phyloP scores from a whole-genome alignment of 2,113 vertebrate species.

The Onychorhynchus coronatus region DNA sequence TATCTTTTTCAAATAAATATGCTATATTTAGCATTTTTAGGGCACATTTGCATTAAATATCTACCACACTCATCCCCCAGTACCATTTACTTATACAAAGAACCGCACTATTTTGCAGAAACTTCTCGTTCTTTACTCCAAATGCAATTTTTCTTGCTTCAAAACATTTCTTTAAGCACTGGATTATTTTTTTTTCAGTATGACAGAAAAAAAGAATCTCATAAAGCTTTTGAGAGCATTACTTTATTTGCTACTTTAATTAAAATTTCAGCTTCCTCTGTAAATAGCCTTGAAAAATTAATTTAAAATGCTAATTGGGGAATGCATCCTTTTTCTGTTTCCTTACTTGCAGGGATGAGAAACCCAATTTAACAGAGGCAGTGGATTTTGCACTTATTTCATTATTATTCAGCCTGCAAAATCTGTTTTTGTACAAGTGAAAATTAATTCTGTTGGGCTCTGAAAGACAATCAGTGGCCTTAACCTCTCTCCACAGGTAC shows the following conservation, averaged over 20 bases:
- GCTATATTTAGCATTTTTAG: neutral
- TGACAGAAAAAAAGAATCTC: slow-evolving; percentile 14
- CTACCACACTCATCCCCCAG: neutral
- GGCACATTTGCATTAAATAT: neutral
- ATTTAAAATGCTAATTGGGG: slow-evolving; percentile 62
- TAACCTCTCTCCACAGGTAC: neutral
- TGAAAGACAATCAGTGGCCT: slow-evolving; percentile 54
- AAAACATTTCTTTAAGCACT: neutral
- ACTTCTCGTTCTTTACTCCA: neutral
- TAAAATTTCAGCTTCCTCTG: slow-evolving; percentile 69
- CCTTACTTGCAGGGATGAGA: slow-evolving; percentile 30
- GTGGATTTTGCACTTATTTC: slow-evolving; percentile 13
- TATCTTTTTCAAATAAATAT: slow-evolving; percentile 1
- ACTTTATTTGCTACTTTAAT: slow-evolving; percentile 66
- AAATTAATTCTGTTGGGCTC: slow-evolving; percentile 60
- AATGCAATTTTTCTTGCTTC: slow-evolving; percentile 4
- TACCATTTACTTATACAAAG: neutral
- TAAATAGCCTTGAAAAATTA: slow-evolving; percentile 62
- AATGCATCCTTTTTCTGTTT: slow-evolving; percentile 3
- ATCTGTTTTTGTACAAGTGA: neutral
- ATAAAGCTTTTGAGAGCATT: slow-evolving; percentile 45
- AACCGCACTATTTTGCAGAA: neutral
- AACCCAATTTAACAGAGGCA: slow-evolving; percentile 6
- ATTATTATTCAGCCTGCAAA: slow-evolving; percentile 60
- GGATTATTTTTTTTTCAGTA: neutral